These are phyloP conservation scores for Apodemia hepburni DNA, from an alignment of 2,888 invertebrate genomes.

Conservation along the genomic window DNA sequence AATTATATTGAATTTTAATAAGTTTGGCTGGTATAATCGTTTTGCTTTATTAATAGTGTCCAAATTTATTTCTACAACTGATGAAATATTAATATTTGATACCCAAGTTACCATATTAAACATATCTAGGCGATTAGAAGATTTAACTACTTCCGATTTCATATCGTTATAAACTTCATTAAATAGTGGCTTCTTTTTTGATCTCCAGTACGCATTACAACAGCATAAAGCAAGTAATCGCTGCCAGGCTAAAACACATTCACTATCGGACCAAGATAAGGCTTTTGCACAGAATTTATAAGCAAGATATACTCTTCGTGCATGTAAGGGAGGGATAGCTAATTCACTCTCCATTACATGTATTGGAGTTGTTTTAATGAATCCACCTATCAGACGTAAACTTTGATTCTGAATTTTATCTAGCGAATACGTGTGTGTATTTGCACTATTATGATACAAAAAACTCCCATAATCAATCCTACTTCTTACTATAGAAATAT, in stretches of 20 bases:
- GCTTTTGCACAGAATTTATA: conserved; percentile 18
- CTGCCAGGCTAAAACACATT: background rate
- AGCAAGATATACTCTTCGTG: conserved; percentile 17
- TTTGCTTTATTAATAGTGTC: background rate
- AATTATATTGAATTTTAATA: background rate
- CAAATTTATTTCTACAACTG: background rate
- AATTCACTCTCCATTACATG: conserved; percentile 16
- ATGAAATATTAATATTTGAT: background rate
- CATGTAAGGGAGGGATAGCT: conserved; percentile 14
- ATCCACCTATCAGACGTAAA: conserved; percentile 16
- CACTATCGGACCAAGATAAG: conserved; percentile 6
- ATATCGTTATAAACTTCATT: background rate
- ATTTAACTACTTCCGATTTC: background rate
- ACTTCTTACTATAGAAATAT: conserved; percentile 17
- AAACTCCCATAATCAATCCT: conserved; percentile 19
- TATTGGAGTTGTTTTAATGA: conserved; percentile 18
- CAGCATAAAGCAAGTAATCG: background rate
- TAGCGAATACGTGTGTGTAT: conserved; percentile 20
- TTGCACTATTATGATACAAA: conserved; percentile 21
- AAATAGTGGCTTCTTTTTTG: background rate
- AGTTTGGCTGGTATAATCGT: background rate
- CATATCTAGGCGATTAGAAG: background rate
- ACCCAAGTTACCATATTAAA: background rate
- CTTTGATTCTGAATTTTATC: conserved; percentile 32
- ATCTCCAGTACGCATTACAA: background rate